A percentile compares a stretch with the other conserved stretches of the same genome.
Conservation (phyloP, 2,797 vertebrate species). For the Limnodromus scolopaceus region DNA sequence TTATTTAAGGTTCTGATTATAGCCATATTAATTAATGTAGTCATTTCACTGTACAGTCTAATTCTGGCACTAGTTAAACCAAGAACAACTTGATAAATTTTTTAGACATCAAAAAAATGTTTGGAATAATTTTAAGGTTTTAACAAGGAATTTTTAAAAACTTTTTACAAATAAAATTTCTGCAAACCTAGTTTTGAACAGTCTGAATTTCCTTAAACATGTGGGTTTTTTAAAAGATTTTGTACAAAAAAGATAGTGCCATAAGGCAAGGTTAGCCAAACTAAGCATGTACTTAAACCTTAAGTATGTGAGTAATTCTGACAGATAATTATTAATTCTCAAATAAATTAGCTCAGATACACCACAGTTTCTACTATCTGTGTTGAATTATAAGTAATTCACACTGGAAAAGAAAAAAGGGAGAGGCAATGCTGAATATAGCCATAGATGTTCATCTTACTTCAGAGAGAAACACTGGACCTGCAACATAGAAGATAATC, state of each 20-base stretch:
- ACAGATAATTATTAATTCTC: background rate
- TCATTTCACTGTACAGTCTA: background rate
- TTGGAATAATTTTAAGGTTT: background rate
- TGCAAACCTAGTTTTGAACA: background rate
- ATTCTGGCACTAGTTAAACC: background rate
- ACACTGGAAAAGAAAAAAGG: background rate
- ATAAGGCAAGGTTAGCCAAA: background rate
- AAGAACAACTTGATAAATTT: background rate
- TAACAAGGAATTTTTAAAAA: background rate
- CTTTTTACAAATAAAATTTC: background rate
- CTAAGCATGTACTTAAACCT: background rate
- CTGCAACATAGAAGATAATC: background rate
- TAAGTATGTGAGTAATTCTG: background rate
- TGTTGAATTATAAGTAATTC: background rate
- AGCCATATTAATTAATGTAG: background rate
- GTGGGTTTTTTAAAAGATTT: rapidly evolving
- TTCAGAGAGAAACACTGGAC: background rate
- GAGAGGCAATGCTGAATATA: background rate
- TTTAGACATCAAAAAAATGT: background rate
- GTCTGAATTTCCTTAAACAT: background rate
- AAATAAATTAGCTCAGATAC: background rate
- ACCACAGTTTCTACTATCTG: background rate
- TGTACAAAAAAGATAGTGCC: background rate
- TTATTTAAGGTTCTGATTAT: background rate
- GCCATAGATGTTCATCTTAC: background rate